Evolutionary conservation across 2,888 invertebrate species (phyloP).

Genomic region (Agelastica alni): DNA sequence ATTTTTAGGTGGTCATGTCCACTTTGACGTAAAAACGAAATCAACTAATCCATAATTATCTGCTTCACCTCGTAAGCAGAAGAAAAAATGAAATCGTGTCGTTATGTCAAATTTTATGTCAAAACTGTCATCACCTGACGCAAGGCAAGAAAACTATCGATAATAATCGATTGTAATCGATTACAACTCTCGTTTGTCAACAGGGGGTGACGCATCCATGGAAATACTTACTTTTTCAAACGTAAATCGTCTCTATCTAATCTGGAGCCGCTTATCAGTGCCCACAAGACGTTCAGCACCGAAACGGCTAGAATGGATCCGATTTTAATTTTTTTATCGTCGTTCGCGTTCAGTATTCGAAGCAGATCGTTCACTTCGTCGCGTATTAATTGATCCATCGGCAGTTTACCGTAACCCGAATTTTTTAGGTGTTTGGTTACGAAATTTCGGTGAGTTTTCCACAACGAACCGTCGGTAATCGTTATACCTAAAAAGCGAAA

Average conservation of each 20-base stretch:
- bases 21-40: no score
- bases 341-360: constrained; percentile 39
- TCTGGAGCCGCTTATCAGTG: constrained; percentile 59
- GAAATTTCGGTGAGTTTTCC: constrained; percentile 61
- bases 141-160: no score
- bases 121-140: no score
- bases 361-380: constrained; percentile 61
- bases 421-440: constrained; percentile 58
- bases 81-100: no score
- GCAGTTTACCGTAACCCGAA: constrained; percentile 60
- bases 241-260: constrained; percentile 57
- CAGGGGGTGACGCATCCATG: no score
- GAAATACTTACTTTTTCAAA: constrained; percentile 40
- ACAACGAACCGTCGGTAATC: constrained; percentile 61
- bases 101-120: no score
- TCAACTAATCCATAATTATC: no score
- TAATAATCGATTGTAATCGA: no score
- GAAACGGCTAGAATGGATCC: constrained; percentile 59
- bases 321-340: constrained; percentile 41
- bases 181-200: no score
- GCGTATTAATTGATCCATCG: constrained; percentile 56
- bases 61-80: no score
- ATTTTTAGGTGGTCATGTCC: no score
- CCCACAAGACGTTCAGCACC: constrained; percentile 70
- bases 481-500: constrained; percentile 64